phyloP scores from a whole-genome alignment of 1,140 invertebrate genomes.

The Eurosta solidaginis region DNA sequence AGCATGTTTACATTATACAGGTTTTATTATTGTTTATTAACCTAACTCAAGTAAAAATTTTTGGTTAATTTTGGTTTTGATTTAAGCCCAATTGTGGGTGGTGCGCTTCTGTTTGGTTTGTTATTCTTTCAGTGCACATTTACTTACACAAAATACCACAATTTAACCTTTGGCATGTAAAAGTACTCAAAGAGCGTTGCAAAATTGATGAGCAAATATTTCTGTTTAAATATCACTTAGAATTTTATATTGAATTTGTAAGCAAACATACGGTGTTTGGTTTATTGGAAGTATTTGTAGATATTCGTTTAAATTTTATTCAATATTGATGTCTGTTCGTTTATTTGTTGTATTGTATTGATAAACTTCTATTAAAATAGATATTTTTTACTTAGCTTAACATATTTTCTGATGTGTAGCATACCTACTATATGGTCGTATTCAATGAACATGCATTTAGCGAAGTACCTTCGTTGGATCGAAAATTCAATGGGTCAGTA shows the following conservation, averaged over 20 bases:
- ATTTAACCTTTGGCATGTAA: slow-evolving; percentile 2
- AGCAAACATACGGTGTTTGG: not conserved
- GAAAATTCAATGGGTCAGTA: no score
- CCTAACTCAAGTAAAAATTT: not conserved
- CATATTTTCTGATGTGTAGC: no score
- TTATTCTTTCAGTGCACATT: slow-evolving; percentile 10
- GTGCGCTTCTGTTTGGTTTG: not conserved
- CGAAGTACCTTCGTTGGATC: no score
- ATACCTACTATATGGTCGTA: no score
- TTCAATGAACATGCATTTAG: no score
- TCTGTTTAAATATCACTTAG: slow-evolving; percentile 15
- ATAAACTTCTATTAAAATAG: no score
- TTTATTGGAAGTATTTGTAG: not conserved
- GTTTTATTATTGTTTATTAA: no score
- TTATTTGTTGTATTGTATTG: not conserved
- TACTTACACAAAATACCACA: slow-evolving; percentile 15
- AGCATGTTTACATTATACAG: not conserved
- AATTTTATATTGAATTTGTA: not conserved
- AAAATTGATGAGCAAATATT: slow-evolving; percentile 27
- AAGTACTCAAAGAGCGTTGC: not conserved
- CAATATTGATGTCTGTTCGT: not conserved
- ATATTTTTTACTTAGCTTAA: no score
- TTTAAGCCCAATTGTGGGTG: not conserved
- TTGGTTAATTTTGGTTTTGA: not conserved
- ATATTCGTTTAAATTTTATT: no score